Base-by-base conservation (phyloP, 2,113 vertebrate species). In the Oxygymnocypris stewartii region DNA sequence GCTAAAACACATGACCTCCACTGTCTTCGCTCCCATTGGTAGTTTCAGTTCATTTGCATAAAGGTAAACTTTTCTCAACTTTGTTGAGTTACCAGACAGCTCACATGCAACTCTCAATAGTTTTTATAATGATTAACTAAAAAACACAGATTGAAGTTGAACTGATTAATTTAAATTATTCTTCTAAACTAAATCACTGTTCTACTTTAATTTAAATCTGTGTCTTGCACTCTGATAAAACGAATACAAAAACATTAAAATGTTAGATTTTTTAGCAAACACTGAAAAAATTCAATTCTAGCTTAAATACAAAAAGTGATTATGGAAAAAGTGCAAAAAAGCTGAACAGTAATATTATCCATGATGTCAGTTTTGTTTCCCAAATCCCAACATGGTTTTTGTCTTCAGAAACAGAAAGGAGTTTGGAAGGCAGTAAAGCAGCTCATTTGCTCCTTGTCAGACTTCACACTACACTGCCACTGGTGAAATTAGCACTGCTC, bases 401-500 rank as follows among this genome's bases (percentile, higher is more conserved):
- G 61, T 69, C 37, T 73, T 73, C 35, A 73, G 69, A 73, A 42
- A 42, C 37, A 42, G 20, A 73, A n/a, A 73, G 37, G 37, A 40
- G 69, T 40, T 16, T 5, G 23, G 20, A 14, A 40, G 31, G 23
- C 37, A 1, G 35, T 80, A 8, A n/a, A 80, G 23, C 12, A 42
- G 35, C 57, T 61, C 12, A 61, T 61, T 80, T 25, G 31, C 35
- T 80, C 31, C 54, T 31, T 25, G 20, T 79, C 54, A 61, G 51
- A 44, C 67, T 61, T 51, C 25, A 84, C 65, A 84, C 80, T 51
- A 18, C n/a, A 18, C 25, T 4, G 47, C 25, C 14, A 8, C 28
- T 35, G 28, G 76, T 35, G 47, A 78, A 78, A 78, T 78, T 54
- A 78, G 25, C 78, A 25, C 57, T 28, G 57, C 78, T 79, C 35